Base-by-base conservation (phyloP, 2,888 invertebrate species). In the Liopterus haemorrhoidalis region DNA sequence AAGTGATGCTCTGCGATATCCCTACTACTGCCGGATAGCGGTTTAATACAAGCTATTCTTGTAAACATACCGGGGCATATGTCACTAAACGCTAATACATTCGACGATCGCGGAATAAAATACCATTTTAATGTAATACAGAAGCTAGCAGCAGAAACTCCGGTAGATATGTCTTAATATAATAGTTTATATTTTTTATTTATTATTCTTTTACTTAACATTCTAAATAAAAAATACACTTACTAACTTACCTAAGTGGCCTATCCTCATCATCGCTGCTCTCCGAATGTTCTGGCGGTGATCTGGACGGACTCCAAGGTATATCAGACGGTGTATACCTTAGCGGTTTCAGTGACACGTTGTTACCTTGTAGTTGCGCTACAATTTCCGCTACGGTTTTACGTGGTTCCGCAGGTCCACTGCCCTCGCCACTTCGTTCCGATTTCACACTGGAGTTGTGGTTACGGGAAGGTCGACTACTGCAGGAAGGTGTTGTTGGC, bases 371-470 rank as follows among this genome's bases (percentile, higher is more conserved):
- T 6, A 78, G 76, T 59, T 74, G 72, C 1, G 78, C 79, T 16
- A 79, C 78, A 53, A 80, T 63, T 57, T 79, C 79, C 55, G 78
- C 79, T 1, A 80, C 80, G 1, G 77, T 74, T 53, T 71, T 75
- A 31, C 78, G 68, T 2, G 69, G 69, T 35, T 59, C 54, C n/a
- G 54, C 53, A 9, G 50, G 53, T 37, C 68, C 68, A 49, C 67
- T 67, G 37, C 53, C 53, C 16, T 49, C 47, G 8, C 46, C 49
- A 15, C 56, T 52, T 15, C 60, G 59, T 19, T 68, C 68, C 19
- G 38, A 24, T 18, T 25, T 33, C 9, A 15, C 25, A 25, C 14
- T 18, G 6, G 25, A 18, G 16, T 25, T 24, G 3, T n/a, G n/a
- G 9, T 9, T 38, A 16, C 27, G 25, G 9, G 38, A 11, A 4